Evolutionary conservation across 1,140 invertebrate species (phyloP), one percentile per base, ranked within the genome.

Genomic region (Ips typographus): DNA sequence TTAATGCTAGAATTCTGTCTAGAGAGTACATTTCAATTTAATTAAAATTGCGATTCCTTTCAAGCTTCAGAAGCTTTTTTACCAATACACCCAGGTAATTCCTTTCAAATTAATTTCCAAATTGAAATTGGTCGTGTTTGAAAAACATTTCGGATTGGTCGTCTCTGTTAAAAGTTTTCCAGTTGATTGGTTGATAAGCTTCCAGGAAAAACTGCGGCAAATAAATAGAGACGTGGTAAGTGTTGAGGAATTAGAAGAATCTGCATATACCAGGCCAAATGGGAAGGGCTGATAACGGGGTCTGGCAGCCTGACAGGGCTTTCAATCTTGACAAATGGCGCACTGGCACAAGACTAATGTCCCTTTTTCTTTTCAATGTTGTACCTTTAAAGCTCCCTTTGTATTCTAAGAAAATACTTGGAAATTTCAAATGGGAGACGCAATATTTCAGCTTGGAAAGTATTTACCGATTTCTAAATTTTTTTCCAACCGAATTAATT

Each of bases 241-340:
- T 56, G 63, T 65, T 8, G 40, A 42, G 42, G 63, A 65, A 65
- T 65, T 65, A 65, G 63, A 65, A 55, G 56, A 65, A 65, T 65
- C 63, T 65, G 49, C 63, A 65, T 65, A 55, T 38, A 56, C 40
- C 63, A 65, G 63, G n/a, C 63, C 52, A 56, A 56, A 65, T 42
- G 41, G 53, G 42, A 53, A 52, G 56, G 42, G 43, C 52, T 56
- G 63, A 65, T 65, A 65, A 53, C 63, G 53, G 22, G 53, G 39
- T 40, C 63, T 65, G 57, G 38, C 57, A 59, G 8, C 38, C 38
- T 59, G 53, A 65, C 52, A 44, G 63, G 39, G 41, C 42, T 38
- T 56, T 65, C 63, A 65, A 65, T 65, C 63, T 65, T 65, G 63
- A 65, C 63, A 65, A 65, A 65, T 65, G 63, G 63, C 40, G 40